Base-by-base conservation (phyloP, 2,797 vertebrate genomes). In the Gadopsis marmoratus region DNA sequence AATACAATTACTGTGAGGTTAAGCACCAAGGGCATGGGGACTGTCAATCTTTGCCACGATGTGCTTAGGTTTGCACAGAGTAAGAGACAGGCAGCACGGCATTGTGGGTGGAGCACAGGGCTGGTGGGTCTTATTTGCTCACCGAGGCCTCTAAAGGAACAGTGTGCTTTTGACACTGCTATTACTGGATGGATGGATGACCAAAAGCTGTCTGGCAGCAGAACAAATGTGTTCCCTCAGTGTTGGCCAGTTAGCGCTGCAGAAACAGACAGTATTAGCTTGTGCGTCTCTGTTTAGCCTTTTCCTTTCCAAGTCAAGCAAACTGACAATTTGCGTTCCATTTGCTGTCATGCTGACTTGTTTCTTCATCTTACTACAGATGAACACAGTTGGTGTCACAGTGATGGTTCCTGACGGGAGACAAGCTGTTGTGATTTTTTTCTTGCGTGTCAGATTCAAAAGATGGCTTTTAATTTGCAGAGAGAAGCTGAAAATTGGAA, bases 321-420 rank as follows among this genome's bases (percentile, higher is more conserved):
- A 71, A 70, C 53, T 72, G 51, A 67, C 51, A 43, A 69, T 78
- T 68, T 62, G 7, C 37, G 76, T 58, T 35, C 33, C 58, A 48
- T 47, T 55, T 39, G 13, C 43, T 73, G 74, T 81, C 74, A 47
- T 63, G 48, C 61, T 45, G 14, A 29, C n/a, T 50, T 60, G 39
- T 19, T 29, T 50, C 9, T 48, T 37, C 56, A 33, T 76, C 37
- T 60, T 47, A 50, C 19, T 13, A 39, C 67, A 58, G 35, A 78
- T 62, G 72, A 72, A 55, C 72, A 66, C 63, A 73, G 81, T 72
- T 48, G 67, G 35, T 78, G 74, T 73, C 78, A 81, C 29, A n/a
- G 4, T 26, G 50, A 37, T 51, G 5, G 19, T 23, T 61, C n/a
- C 47, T 29, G 11, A 61, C 43, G 11, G 53, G 26, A 74, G 59